Percentiles rank a stretch among this genome's conserved stretches.
These are phyloP conservation scores for Dallia pectoralis DNA, from an alignment of 2,797 vertebrate genomes.

Conservation along the genomic window DNA sequence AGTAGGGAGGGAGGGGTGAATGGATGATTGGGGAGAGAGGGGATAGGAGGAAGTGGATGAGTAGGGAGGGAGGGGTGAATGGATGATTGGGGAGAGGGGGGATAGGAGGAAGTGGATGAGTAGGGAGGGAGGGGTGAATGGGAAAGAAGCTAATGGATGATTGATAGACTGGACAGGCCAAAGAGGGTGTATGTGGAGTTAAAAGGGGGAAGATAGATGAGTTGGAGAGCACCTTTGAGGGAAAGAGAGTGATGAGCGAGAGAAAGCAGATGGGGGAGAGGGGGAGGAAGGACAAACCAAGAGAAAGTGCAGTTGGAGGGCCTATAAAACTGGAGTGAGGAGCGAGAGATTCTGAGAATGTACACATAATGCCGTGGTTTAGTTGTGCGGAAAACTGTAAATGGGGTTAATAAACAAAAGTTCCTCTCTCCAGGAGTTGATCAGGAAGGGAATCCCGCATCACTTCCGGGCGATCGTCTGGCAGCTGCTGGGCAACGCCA, in stretches of 20 bases:
- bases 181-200: neutral
- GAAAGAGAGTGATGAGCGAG: constrained; percentile 16
- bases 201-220: constrained; percentile 6
- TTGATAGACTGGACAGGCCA: neutral
- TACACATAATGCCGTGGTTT: neutral
- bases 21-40: too few species aligned
- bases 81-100: too few species aligned
- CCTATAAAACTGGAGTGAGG: neutral
- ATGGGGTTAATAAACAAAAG: neutral
- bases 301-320: neutral
- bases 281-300: neutral
- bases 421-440: constrained; percentile 81
- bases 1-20: too few species aligned
- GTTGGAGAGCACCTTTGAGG: constrained; percentile 72
- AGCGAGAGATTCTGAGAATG: neutral
- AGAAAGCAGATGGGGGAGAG: constrained; percentile 14
- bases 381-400: neutral
- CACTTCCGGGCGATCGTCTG: constrained; percentile 98
- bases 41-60: too few species aligned
- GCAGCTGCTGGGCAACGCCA: constrained; percentile 95
- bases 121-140: too few species aligned
- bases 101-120: too few species aligned
- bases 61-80: too few species aligned
- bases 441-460: constrained; percentile 97
- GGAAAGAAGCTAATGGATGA: too few species aligned